These are phyloP conservation scores for Timandra comae DNA, from an alignment of 2,888 invertebrate species.

Conservation along the genomic window DNA sequence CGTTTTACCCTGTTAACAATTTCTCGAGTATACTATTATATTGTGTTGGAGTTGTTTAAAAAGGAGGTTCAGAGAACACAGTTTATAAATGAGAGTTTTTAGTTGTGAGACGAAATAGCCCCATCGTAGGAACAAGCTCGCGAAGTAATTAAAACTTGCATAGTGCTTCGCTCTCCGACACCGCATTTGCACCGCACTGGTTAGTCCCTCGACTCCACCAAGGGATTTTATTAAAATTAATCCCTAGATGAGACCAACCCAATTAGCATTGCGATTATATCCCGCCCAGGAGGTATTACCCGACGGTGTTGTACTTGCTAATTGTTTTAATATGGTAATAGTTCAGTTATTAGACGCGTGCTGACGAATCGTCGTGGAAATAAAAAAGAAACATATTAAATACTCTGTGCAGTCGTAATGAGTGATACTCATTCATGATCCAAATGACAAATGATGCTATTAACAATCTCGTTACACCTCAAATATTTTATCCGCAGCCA, in stretches of 20 bases:
- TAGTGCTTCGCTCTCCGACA: constrained; percentile 21
- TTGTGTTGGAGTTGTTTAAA: constrained; percentile 37
- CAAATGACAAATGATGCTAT: constrained; percentile 27
- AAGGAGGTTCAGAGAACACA: constrained; percentile 41
- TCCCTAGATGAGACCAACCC: constrained; percentile 27
- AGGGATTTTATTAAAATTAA: constrained; percentile 35
- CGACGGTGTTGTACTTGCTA: too few species aligned
- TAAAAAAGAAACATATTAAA: background rate
- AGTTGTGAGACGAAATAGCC: constrained; percentile 56
- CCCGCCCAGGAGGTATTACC: constrained; percentile 14
- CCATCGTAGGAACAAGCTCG: constrained; percentile 49
- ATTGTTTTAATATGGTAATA: background rate
- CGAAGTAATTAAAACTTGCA: constrained; percentile 70
- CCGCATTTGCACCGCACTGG: constrained; percentile 25
- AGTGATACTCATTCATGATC: constrained; percentile 2
- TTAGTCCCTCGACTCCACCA: constrained; percentile 27
- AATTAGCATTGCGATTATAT: constrained; percentile 22
- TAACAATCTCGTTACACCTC: constrained; percentile 33
- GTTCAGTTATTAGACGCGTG: background rate
- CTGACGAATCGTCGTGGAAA: constrained; percentile 6
- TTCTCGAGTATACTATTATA: constrained; percentile 26
- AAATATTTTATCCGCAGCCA: constrained; percentile 47
- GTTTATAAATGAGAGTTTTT: constrained; percentile 63
- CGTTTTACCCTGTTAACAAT: constrained; percentile 21
- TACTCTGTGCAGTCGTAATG: constrained; percentile 6